These are phyloP conservation scores for Neomonachus schauinslandi DNA, from an alignment of 2,113 vertebrate species.

Conservation along the genomic window DNA sequence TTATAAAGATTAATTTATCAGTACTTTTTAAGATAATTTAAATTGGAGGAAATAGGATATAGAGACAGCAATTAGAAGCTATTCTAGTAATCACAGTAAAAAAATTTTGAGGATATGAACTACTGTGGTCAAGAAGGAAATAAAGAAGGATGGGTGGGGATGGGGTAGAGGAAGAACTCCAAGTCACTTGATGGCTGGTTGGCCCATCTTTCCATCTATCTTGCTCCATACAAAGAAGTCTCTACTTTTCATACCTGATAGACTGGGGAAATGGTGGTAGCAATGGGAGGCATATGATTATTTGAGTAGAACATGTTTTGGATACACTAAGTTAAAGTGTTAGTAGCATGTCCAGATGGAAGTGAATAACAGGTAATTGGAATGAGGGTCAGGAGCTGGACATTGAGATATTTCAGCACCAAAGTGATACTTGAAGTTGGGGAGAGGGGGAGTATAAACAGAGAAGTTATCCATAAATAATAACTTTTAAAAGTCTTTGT, in stretches of 20 bases:
- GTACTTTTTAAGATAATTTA: neutral
- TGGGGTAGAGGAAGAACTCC: neutral
- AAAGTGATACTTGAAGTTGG: neutral
- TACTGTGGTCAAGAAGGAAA: neutral
- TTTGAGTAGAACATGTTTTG: neutral
- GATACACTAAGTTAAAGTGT: neutral
- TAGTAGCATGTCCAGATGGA: neutral
- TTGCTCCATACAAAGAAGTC: neutral
- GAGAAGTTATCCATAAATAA: neutral
- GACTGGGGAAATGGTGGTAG: neutral
- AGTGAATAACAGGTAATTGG: neutral
- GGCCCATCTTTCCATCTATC: neutral
- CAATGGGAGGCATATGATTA: neutral
- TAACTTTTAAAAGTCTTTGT: neutral
- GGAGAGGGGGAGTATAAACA: neutral
- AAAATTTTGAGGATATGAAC: neutral
- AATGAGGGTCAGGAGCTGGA: neutral
- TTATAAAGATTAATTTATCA: neutral
- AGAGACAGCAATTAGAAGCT: neutral
- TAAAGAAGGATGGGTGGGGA: too few species aligned
- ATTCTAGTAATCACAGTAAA: neutral
- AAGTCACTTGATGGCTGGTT: neutral
- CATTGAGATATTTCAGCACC: neutral
- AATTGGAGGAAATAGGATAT: neutral
- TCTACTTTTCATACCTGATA: neutral